phyloP scores from a whole-genome alignment of 2,797 vertebrate genomes.

The Lerista edwardsae region DNA sequence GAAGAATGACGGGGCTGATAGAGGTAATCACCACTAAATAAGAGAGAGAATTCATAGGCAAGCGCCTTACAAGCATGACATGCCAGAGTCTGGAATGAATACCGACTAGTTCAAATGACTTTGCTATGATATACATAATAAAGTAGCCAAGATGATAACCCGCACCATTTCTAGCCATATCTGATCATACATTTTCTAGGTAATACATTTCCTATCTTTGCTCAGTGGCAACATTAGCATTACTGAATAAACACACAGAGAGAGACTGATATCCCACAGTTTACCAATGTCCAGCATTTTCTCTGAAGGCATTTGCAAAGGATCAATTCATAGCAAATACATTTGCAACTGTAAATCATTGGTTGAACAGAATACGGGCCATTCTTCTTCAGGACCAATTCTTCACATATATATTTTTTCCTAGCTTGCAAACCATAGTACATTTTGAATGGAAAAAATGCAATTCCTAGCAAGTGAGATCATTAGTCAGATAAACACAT shows the following conservation, averaged over 20 bases:
- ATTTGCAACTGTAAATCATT: background rate
- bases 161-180: background rate
- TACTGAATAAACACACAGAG: background rate
- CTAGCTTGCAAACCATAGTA: background rate
- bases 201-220: constrained; percentile 45
- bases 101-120: background rate
- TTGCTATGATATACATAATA: background rate
- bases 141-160: constrained; percentile 1
- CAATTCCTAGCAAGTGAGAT: background rate
- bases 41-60: constrained; percentile 36
- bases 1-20: constrained; percentile 52
- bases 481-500: background rate
- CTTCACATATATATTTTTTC: background rate
- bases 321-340: background rate
- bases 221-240: constrained; percentile 29
- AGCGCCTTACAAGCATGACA: constrained; percentile 32
- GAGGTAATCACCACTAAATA: constrained; percentile 18
- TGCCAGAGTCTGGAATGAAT: background rate
- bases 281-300: constrained; percentile 16
- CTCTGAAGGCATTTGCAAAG: background rate
- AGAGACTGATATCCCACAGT: background rate
- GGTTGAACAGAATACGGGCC: background rate
- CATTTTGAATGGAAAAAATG: background rate
- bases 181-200: constrained; percentile 7
- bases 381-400: background rate